Base-by-base conservation (phyloP, 2,113 vertebrate genomes). In the Bettongia penicillata region DNA sequence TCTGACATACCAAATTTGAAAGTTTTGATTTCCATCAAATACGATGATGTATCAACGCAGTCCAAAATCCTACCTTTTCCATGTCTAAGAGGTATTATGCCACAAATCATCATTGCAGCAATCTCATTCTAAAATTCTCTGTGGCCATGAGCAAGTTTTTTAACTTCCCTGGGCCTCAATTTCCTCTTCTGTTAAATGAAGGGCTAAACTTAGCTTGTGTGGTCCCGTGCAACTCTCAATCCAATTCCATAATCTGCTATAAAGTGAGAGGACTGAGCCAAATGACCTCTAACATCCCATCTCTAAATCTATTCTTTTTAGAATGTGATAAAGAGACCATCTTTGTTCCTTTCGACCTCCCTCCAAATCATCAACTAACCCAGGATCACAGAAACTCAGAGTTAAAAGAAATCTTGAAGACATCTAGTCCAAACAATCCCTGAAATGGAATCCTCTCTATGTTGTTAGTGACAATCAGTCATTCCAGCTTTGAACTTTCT, bases 1-100 rank as follows among this genome's bases (percentile, higher is more conserved):
- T 77, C 22, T 77, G 16, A 77, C 68, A 77, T 19, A 77, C 2
- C 16, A 43, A 77, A 77, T 77, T 77, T n/a, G 37, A 43, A 77
- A 91, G 19, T 68, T 94, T 91, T 68, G 50, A 25, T 95, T 95
- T 95, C 37, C 23, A 91, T 91, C 89, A 95, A 43, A 43, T 51
- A 31, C 91, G 24, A 90, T 51, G 57, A 31, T 94, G 28, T 50
- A 61, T 49, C 31, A 94, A 53, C 49, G 11, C 49, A 77, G 14
- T 7, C 37, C 37, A 14, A n/a, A 14, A n/a, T 3, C 22, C 37
- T n/a, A 7, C 5, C 16, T 77, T 77, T 77, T 19, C 68, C 37
- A 43, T 3, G 68, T 61, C 28, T 31, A 61, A 31, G 57, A 31
- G 11, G 8, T 61, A 28, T 31, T 31, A 12, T 61, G 57, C 28